Conservation (phyloP, 64 coral and sea anemone genomes). For the Stylophora pistillata region DNA sequence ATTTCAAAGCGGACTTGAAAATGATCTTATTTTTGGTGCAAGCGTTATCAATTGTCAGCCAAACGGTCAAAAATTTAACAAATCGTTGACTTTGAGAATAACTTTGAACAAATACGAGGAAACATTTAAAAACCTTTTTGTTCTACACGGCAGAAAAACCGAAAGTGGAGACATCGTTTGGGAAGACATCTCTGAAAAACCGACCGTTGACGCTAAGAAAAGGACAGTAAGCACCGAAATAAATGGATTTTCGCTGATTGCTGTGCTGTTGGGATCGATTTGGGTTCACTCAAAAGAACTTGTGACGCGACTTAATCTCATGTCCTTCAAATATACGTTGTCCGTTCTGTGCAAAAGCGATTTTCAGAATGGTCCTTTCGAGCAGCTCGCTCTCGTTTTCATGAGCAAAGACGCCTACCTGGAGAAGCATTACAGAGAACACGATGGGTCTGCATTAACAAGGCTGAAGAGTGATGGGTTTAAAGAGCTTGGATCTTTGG, state of each 20-base stretch:
- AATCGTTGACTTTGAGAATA: background rate
- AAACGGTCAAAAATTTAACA: background rate
- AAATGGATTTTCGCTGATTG: slow-evolving; percentile 20
- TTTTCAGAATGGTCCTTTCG: background rate
- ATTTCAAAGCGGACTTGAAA: background rate
- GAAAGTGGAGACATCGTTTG: slow-evolving; percentile 3
- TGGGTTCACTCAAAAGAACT: slow-evolving; percentile 22
- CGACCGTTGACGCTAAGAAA: background rate
- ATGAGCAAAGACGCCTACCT: too few relatives aligned
- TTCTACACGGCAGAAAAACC: slow-evolving; percentile 6
- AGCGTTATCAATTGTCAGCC: slow-evolving; percentile 27
- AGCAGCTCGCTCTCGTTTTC: too few relatives aligned
- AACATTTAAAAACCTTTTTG: background rate
- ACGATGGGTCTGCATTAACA: slow-evolving; percentile 19
- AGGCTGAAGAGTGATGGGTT: slow-evolving; percentile 25
- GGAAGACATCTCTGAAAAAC: slow-evolving; percentile 19
- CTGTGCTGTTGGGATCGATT: background rate
- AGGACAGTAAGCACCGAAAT: background rate
- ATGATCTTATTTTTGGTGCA: slow-evolving; percentile 32
- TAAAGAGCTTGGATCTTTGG: slow-evolving; percentile 1
- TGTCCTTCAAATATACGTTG: slow-evolving; percentile 39
- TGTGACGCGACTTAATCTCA: slow-evolving; percentile 9
- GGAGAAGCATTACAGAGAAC: too few relatives aligned
- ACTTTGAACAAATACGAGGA: background rate
- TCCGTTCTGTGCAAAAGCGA: slow-evolving; percentile 3